These are phyloP conservation scores for Poecilobothrus nobilitatus DNA, from an alignment of 2,888 invertebrate species.

Conservation along the genomic window DNA sequence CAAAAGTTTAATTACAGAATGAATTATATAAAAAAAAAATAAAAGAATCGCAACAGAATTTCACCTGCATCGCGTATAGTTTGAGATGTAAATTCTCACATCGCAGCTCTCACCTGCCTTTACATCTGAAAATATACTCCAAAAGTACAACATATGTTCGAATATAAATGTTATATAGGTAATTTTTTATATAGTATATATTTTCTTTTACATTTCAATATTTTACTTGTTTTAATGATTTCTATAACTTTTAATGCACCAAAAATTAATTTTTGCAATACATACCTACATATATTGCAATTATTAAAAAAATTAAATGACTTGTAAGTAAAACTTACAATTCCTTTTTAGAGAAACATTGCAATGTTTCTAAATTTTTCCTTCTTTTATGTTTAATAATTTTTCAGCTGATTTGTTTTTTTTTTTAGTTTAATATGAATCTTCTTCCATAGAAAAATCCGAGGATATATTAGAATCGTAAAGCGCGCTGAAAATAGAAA, in stretches of 20 bases:
- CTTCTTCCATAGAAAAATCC: slow-evolving; percentile 82
- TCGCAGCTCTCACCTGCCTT: slow-evolving; percentile 37
- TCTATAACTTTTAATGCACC: neutral
- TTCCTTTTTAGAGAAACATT: too few relatives aligned
- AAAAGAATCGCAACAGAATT: slow-evolving; percentile 18
- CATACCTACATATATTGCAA: neutral
- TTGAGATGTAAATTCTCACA: slow-evolving; percentile 33
- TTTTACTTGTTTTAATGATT: neutral
- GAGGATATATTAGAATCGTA: slow-evolving; percentile 71
- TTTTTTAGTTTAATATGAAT: slow-evolving; percentile 52
- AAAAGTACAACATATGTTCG: slow-evolving; percentile 26
- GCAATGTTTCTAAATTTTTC: too few relatives aligned
- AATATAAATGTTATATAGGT: slow-evolving; percentile 4
- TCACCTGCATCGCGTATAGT: slow-evolving; percentile 33
- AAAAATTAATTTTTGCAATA: neutral
- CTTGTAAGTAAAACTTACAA: too few relatives aligned
- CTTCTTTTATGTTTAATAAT: too few relatives aligned
- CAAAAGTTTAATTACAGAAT: neutral
- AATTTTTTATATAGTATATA: neutral
- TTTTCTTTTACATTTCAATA: neutral
- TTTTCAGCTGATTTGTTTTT: too few relatives aligned
- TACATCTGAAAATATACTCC: slow-evolving; percentile 31
- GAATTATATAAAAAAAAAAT: neutral
- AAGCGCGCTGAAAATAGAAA: slow-evolving; percentile 56
- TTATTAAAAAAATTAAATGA: neutral